These are phyloP conservation scores for Maccullochella peelii DNA, from an alignment of 2,113 vertebrate species.

Conservation along the genomic window DNA sequence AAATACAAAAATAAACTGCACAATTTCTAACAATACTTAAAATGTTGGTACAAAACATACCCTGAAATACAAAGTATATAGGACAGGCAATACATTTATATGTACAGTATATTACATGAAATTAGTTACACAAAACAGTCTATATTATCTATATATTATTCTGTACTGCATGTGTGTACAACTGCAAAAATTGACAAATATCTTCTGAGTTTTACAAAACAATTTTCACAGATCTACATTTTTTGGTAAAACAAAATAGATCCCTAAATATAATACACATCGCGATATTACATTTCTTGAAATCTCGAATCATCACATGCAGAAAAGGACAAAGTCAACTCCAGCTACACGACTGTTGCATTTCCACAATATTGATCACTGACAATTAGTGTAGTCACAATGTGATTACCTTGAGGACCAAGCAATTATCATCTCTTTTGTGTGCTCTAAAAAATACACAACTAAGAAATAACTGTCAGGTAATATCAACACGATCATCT, in stretches of 20 bases:
- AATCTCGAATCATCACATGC: conserved; percentile 76
- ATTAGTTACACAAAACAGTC: conserved; percentile 84
- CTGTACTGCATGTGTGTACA: conserved; percentile 84
- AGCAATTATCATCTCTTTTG: conserved; percentile 24
- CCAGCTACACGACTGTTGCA: conserved; percentile 59
- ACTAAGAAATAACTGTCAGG: conserved; percentile 27
- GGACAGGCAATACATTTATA: conserved; percentile 87
- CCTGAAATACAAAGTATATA: conserved; percentile 89
- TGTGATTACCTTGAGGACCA: conserved; percentile 41
- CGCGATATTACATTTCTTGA: conserved; percentile 81
- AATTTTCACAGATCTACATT: conserved; percentile 87
- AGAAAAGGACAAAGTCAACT: conserved; percentile 54
- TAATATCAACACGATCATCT: conserved; percentile 49
- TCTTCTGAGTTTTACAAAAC: conserved; percentile 83
- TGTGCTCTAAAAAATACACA: conserved; percentile 61
- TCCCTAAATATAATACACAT: conserved; percentile 85
- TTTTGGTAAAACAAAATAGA: conserved; percentile 88
- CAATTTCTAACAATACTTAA: conserved; percentile 86
- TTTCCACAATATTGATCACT: conserved; percentile 64
- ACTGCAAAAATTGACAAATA: conserved; percentile 84
- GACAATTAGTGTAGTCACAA: conserved; percentile 55
- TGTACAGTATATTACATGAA: conserved; percentile 94
- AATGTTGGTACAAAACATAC: conserved; percentile 93
- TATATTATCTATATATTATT: conserved; percentile 73
- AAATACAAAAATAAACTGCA: conserved; percentile 88